phyloP scores from a whole-genome alignment of 2,113 vertebrate species.

The Pseudolaguvia tuberculata region DNA sequence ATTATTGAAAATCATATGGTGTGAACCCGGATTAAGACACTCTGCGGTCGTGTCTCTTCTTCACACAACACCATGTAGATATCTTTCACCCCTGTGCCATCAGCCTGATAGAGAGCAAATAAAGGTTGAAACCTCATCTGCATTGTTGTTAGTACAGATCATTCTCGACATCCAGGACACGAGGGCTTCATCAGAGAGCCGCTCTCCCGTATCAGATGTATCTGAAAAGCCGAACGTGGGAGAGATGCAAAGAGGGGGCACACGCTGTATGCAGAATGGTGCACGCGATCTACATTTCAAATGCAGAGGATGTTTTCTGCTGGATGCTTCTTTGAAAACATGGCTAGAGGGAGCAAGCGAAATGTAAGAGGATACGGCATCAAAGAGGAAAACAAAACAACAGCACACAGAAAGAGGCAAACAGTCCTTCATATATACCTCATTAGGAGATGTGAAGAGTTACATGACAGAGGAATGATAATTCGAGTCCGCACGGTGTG shows the following conservation, averaged over 20 bases:
- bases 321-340: constrained; percentile 71
- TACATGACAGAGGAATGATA: constrained; percentile 33
- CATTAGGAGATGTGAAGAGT: constrained; percentile 10
- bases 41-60: constrained; percentile 3
- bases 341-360: constrained; percentile 67
- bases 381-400: constrained; percentile 72
- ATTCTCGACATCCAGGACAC: constrained; percentile 63
- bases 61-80: constrained; percentile 21
- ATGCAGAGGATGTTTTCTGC: constrained; percentile 71
- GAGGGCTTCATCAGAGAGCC: constrained; percentile 57
- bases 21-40: not conserved
- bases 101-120: constrained; percentile 41
- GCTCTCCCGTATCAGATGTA: constrained; percentile 60
- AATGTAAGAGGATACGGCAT: constrained; percentile 71
- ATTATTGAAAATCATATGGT: too few relatives aligned
- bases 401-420: constrained; percentile 36
- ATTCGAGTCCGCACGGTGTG: not conserved
- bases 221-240: constrained; percentile 56
- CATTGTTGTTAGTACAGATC: constrained; percentile 64
- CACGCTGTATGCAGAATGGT: constrained; percentile 63
- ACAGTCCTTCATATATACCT: constrained; percentile 1
- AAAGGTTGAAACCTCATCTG: constrained; percentile 51
- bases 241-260: constrained; percentile 62
- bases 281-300: constrained; percentile 70
- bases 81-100: constrained; percentile 40